Evolutionary conservation across 2,797 vertebrate species (phyloP), one percentile per base, ranked within the genome.

Genomic region (Manis pentadactyla): DNA sequence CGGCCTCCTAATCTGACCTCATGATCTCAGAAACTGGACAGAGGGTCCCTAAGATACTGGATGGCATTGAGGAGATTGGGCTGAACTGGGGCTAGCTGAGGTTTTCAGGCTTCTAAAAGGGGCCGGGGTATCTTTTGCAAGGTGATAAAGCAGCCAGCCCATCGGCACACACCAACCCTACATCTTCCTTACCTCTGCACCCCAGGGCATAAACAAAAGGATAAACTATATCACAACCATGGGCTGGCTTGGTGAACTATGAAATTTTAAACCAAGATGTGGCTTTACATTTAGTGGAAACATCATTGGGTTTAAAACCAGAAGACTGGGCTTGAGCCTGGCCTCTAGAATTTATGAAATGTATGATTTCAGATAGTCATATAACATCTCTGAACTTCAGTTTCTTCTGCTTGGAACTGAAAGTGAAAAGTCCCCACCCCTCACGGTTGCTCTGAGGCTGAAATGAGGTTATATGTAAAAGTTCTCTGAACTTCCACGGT

Each of bases 51-150:
- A 55, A 84, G 55, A 42, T 13, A 37, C 0, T 37, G 46, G 49
- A 3, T 0, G 2, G 8, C 19, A 39, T 0, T 37, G 55, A 73
- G 39, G 34, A 81, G 87, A 39, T 0, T 34, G 57, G 37, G 46
- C 42, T 82, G 37, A 64, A 5, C 1, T 23, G 39, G 83, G 53
- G 21, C 27, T 13, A 61, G 55, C 42, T 29, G 42, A 93, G 69
- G 89, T 42, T 93, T 85, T 21, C 59, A 12, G 7, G 15, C 75
- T 92, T 87, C 68, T 11, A 8, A 27, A 64, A 79, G 39, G 34
- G 57, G 15, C 11, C 37, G 39, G 29, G 4, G 29, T 15, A 6
- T 73, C 64, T 46, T 87, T 71, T 34, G 23, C 37, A 37, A 25
- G 69, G 42, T 66, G 15, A 31, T 11, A 1, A 57, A 37, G 46